Percentiles rank a stretch among this genome's conserved stretches.
phyloP scores from a whole-genome alignment of 2,797 vertebrate genomes.

The Hyperoplus immaculatus region DNA sequence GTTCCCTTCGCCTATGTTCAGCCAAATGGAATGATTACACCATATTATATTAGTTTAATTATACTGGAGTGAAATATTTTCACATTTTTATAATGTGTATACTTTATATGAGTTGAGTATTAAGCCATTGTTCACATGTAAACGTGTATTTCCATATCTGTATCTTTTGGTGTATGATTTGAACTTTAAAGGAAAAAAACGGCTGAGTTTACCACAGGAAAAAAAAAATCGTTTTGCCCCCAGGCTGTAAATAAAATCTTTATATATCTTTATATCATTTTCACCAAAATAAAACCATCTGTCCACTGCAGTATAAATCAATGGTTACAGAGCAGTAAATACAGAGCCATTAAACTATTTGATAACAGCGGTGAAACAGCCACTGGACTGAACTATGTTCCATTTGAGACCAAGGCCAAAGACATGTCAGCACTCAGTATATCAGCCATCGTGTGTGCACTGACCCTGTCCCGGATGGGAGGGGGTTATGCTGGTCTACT shows the following conservation, averaged over 20 bases:
- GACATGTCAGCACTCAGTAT: background rate
- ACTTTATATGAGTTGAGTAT: no score
- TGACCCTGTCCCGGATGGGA: slow-evolving; percentile 10
- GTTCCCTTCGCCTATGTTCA: background rate
- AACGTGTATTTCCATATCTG: no score
- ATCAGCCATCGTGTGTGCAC: background rate
- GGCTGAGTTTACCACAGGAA: no score
- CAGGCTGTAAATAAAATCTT: no score
- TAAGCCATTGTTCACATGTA: no score
- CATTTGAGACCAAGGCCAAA: background rate
- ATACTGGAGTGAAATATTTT: background rate
- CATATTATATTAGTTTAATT: background rate
- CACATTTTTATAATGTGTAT: no score
- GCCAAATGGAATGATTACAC: background rate
- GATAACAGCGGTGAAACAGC: background rate
- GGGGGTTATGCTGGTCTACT: slow-evolving; percentile 57
- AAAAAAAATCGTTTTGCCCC: no score
- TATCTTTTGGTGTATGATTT: no score
- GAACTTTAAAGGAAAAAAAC: no score
- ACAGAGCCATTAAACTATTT: background rate
- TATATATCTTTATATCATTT: no score
- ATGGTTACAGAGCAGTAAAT: background rate
- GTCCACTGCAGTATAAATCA: background rate
- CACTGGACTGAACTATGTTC: slow-evolving; percentile 3
- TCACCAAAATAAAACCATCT: no score